A percentile compares a stretch with the other conserved stretches of the same genome.
phyloP scores from a whole-genome alignment of 2,888 invertebrate genomes.

The Petrolisthes manimaculis region DNA sequence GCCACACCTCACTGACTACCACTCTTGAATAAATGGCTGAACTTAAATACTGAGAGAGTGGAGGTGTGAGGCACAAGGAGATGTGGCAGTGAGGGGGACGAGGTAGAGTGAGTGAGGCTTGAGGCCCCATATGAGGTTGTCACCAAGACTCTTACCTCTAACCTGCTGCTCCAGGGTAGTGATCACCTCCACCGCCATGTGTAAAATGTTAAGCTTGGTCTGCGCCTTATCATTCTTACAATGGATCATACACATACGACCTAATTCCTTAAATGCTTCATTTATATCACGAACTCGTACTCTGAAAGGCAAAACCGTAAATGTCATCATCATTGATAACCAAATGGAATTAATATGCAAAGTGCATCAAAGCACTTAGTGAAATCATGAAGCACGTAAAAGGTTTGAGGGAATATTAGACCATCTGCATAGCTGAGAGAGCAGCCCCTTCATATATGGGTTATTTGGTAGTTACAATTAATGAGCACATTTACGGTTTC shows the following conservation, averaged over 20 bases:
- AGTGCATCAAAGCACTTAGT: slow-evolving; percentile 36
- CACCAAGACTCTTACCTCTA: slow-evolving; percentile 69
- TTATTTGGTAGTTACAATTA: slow-evolving; percentile 60
- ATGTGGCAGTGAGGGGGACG: not conserved
- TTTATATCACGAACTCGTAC: slow-evolving; percentile 76
- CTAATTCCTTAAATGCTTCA: slow-evolving; percentile 76
- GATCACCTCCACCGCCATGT: slow-evolving; percentile 75
- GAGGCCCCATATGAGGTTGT: slow-evolving; percentile 65
- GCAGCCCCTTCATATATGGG: slow-evolving; percentile 61
- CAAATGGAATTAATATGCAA: slow-evolving; percentile 55
- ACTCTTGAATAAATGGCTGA: not conserved
- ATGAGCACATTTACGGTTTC: slow-evolving; percentile 65
- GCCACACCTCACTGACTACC: slow-evolving; percentile 27
- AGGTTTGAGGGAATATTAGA: slow-evolving; percentile 37
- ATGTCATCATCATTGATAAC: slow-evolving; percentile 64
- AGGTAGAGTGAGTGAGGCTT: slow-evolving; percentile 23
- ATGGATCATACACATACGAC: slow-evolving; percentile 75
- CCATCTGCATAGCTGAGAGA: slow-evolving; percentile 35
- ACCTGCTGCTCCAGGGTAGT: slow-evolving; percentile 75
- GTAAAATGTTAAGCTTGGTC: slow-evolving; percentile 75
- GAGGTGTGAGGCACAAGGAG: not conserved
- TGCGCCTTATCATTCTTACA: slow-evolving; percentile 73
- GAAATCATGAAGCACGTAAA: slow-evolving; percentile 57
- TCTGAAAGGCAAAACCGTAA: slow-evolving; percentile 69
- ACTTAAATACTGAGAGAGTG: not conserved